Evolutionary conservation across 2,797 vertebrate genomes (phyloP).

Genomic region (Myripristis jacobus): DNA sequence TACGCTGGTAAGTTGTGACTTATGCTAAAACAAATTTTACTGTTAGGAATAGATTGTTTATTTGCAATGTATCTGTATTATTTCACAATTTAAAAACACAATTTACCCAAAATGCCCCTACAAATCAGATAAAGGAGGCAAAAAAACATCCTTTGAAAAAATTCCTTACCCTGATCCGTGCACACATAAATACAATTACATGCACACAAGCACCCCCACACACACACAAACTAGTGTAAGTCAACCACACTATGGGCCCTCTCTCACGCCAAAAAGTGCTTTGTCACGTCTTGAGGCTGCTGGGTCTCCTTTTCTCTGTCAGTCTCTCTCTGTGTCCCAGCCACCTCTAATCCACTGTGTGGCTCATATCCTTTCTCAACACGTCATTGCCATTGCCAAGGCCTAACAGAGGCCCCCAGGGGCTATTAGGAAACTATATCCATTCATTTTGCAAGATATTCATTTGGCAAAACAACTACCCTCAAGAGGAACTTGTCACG

Average conservation of each 20-base stretch:
- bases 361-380: conserved; percentile 68
- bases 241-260: conserved; percentile 51
- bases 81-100: conserved; percentile 23
- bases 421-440: conserved; percentile 73
- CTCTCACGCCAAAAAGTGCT: conserved; percentile 72
- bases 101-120: neutral
- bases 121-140: conserved; percentile 29
- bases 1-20: too few relatives aligned
- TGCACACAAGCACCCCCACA: conserved; percentile 38
- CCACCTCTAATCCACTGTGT: conserved; percentile 65
- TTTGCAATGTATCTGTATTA: conserved; percentile 3
- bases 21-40: too few relatives aligned
- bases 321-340: conserved; percentile 47
- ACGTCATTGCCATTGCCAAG: conserved; percentile 59
- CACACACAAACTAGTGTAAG: conserved; percentile 60
- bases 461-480: conserved; percentile 67
- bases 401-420: conserved; percentile 53
- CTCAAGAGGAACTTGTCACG: conserved; percentile 61
- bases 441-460: conserved; percentile 75
- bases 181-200: conserved; percentile 42
- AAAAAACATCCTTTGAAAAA: conserved; percentile 46
- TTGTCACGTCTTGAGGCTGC: conserved; percentile 75
- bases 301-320: conserved; percentile 55
- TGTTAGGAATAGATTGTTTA: neutral
- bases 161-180: conserved; percentile 43